phyloP scores from a whole-genome alignment of 2,113 vertebrate genomes.

The Istiophorus platypterus region DNA sequence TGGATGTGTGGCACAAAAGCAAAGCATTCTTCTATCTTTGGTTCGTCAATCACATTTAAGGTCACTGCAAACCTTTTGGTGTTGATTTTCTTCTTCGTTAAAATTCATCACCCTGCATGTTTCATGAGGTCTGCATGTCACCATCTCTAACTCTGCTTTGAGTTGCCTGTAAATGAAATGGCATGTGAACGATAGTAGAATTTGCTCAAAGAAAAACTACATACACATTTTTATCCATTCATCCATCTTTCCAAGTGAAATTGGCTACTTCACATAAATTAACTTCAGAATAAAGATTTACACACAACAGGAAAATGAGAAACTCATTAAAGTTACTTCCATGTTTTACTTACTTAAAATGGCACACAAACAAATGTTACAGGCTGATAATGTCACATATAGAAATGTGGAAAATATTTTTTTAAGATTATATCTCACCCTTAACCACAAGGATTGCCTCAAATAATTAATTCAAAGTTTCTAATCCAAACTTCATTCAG shows the following conservation, averaged over 20 bases:
- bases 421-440: no score
- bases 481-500: not conserved
- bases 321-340: not conserved
- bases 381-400: not conserved
- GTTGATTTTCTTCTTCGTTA: not conserved
- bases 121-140: no score
- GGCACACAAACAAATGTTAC: not conserved
- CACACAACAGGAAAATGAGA: not conserved
- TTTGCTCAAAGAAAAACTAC: no score
- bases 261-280: not conserved
- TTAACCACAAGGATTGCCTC: not conserved
- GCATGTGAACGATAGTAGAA: no score
- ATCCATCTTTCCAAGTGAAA: not conserved
- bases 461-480: not conserved
- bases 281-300: not conserved
- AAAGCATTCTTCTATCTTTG: conserved; percentile 1
- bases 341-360: not conserved
- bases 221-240: not conserved
- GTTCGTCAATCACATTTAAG: not conserved
- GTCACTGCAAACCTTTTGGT: not conserved
- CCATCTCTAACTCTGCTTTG: no score
- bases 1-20: not conserved
- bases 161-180: no score
- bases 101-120: not conserved
- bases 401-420: not conserved